These are phyloP conservation scores for Conomelus anceps DNA, from an alignment of 2,888 invertebrate genomes.

Conservation along the genomic window DNA sequence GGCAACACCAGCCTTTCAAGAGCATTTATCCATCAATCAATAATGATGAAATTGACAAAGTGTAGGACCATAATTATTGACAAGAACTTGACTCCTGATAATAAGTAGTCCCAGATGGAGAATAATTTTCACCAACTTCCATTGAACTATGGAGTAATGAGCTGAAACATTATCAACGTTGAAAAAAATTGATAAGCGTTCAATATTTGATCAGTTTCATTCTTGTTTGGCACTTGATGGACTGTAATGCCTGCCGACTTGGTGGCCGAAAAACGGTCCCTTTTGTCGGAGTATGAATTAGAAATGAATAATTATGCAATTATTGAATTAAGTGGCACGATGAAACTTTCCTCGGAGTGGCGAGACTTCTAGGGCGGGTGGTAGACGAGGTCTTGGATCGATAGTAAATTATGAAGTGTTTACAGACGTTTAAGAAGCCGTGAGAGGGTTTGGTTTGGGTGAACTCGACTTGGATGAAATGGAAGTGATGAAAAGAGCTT, in stretches of 20 bases:
- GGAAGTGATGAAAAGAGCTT: neutral
- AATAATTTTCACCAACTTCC: neutral
- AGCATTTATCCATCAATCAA: too few species aligned
- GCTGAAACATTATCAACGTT: neutral
- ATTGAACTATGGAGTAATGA: neutral
- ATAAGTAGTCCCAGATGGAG: neutral
- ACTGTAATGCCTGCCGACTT: too few species aligned
- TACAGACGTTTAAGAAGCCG: neutral
- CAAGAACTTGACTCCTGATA: neutral
- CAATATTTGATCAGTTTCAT: neutral
- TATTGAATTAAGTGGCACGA: neutral
- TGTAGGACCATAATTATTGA: neutral
- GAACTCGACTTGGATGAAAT: neutral
- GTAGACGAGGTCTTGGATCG: neutral
- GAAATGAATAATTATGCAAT: neutral
- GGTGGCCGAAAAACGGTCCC: neutral
- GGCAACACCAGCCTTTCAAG: neutral
- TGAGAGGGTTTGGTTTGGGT: neutral
- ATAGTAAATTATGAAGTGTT: neutral
- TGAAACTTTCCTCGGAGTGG: neutral
- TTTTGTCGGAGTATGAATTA: neutral
- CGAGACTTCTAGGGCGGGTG: neutral
- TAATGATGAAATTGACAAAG: neutral
- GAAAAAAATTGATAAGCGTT: neutral
- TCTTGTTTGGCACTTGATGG: neutral